Evolutionary conservation across 2,797 vertebrate species (phyloP), one percentile per base, ranked within the genome.

Genomic region (Picus viridis): DNA sequence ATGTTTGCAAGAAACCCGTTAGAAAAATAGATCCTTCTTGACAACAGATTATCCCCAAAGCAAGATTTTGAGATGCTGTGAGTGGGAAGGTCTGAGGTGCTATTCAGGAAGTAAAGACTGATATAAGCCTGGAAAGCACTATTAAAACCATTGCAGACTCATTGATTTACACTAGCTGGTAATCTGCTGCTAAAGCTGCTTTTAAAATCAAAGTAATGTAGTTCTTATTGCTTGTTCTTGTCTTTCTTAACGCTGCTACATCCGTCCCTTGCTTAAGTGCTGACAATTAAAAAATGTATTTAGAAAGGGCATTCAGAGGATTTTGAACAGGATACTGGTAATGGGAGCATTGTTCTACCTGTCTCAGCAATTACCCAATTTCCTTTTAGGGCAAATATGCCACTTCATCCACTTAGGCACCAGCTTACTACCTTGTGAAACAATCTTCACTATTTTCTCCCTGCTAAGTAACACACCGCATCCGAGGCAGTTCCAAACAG

Each of bases 11-110:
- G 68, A 93, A 83, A 67, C 26, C 57, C 81, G 51, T 76, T 86
- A n/a, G 83, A 32, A 91, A 95, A 95, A 89, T 59, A 83, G 79
- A 85, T 89, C 71, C 67, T 75, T 93, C 79, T 72, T 94, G 83
- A 92, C 64, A 80, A 4, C 16, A 47, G 89, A 77, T 22, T 70
- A 77, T 88, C 58, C 83, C 27, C 74, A 68, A 77, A 93, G 70
- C 77, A 56, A 18, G 77, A 32, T 39, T 78, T 53, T 30, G 68
- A 92, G 87, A 62, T 0, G 61, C 54, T 92, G 85, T 70, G 29
- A 92, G 68, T 10, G 39, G 70, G 71, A 83, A 86, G 51, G 26
- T 79, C 93, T 79, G 91, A 89, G 89, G 77, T 86, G 71, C 51
- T 86, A 12, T 88, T 74, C 88, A 54, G 68, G 91, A 64, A 68